These are phyloP conservation scores for Drosophila mayri DNA, from an alignment of 1,140 invertebrate genomes.

Conservation along the genomic window DNA sequence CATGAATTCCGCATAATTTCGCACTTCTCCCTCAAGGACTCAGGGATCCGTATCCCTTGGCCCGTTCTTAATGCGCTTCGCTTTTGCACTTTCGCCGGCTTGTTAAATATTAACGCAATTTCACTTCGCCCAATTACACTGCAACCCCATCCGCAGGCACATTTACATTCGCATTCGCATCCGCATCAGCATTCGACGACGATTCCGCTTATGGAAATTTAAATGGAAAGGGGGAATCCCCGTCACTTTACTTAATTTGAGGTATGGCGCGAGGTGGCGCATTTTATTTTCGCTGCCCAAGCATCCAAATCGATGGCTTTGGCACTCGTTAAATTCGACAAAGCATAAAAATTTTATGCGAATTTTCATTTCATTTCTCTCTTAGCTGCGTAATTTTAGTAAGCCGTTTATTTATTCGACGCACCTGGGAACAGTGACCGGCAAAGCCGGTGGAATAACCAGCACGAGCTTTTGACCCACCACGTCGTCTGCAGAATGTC, in stretches of 20 bases:
- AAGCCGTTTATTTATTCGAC: constrained; percentile 54
- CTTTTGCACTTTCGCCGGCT: constrained; percentile 68
- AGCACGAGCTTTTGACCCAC: constrained; percentile 52
- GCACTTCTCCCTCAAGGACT: constrained; percentile 40
- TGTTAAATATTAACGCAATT: constrained; percentile 83
- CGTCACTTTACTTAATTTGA: constrained; percentile 65
- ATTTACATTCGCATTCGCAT: constrained; percentile 22
- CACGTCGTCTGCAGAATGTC: constrained; percentile 19
- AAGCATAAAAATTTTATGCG: constrained; percentile 66
- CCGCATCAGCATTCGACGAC: constrained; percentile 9
- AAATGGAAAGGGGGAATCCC: constrained; percentile 14
- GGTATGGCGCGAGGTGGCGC: constrained; percentile 21
- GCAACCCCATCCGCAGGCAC: constrained; percentile 57
- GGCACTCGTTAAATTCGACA: constrained; percentile 72
- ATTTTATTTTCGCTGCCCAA: constrained; percentile 41
- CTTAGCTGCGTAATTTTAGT: constrained; percentile 53
- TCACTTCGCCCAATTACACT: constrained; percentile 79
- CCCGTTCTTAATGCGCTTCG: constrained; percentile 51
- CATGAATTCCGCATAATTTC: constrained; percentile 61
- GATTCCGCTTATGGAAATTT: constrained; percentile 66
- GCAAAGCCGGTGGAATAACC: constrained; percentile 21
- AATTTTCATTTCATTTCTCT: constrained; percentile 70
- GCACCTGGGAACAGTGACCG: constrained; percentile 60
- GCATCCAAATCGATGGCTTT: constrained; percentile 48
- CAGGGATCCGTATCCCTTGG: constrained; percentile 23